These are phyloP conservation scores for Eutolmus rufibarbis DNA, from an alignment of 2,888 invertebrate species.

Conservation along the genomic window DNA sequence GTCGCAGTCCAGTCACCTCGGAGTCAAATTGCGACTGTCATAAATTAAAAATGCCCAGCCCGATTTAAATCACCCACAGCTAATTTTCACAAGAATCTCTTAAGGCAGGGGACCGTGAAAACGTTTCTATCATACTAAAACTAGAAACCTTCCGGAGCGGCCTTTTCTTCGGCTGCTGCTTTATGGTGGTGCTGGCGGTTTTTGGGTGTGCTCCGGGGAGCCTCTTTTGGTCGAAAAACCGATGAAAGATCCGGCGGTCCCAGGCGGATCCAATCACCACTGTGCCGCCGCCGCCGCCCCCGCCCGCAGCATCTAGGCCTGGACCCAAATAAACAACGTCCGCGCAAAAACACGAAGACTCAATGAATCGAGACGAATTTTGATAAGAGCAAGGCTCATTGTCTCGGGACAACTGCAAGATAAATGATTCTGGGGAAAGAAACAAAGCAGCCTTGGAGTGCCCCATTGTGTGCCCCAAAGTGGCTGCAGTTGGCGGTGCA, in stretches of 20 bases:
- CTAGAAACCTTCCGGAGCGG: background rate
- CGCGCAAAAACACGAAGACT: conserved; percentile 11
- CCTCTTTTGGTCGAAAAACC: background rate
- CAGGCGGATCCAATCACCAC: conserved; percentile 9
- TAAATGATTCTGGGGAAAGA: conserved; percentile 8
- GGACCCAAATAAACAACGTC: conserved; percentile 1
- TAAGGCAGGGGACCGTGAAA: conserved; percentile 26
- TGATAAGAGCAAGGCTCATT: conserved; percentile 33
- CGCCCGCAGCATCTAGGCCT: background rate
- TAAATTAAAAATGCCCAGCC: conserved; percentile 1
- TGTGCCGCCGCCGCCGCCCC: background rate
- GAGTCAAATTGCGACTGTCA: conserved; percentile 11
- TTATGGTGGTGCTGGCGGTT: background rate
- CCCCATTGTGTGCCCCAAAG: conserved; percentile 16
- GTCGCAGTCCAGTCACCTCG: background rate
- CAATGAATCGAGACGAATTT: conserved; percentile 39
- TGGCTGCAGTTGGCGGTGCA: background rate
- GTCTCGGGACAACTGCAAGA: conserved; percentile 36
- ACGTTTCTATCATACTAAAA: conserved; percentile 10
- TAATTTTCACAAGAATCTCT: conserved; percentile 32
- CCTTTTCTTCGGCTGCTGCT: background rate
- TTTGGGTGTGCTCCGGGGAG: background rate
- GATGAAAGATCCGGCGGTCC: conserved; percentile 11
- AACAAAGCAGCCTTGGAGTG: conserved; percentile 19
- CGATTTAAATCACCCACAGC: conserved; percentile 1